phyloP scores from a whole-genome alignment of 1,140 invertebrate species.

The Druon quercuslanigerum region DNA sequence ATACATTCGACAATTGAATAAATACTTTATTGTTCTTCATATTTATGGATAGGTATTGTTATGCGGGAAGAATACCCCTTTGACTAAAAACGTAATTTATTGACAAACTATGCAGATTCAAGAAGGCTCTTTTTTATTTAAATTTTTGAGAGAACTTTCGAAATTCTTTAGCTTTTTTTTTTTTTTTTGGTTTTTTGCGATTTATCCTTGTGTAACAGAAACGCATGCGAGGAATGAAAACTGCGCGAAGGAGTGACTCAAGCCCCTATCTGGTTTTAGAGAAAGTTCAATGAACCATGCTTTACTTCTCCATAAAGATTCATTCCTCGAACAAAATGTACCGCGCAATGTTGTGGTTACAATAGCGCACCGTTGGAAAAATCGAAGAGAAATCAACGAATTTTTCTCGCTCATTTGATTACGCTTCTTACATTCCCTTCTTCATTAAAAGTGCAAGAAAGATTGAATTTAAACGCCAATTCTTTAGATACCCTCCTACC shows the following conservation, averaged over 20 bases:
- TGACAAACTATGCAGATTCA: constrained; percentile 35
- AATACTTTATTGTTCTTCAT: no score
- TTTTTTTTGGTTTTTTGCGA: constrained; percentile 42
- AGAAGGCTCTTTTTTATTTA: constrained; percentile 38
- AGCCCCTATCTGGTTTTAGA: constrained; percentile 60
- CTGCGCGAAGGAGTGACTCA: constrained; percentile 53
- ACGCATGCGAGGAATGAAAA: constrained; percentile 52
- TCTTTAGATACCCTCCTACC: no score
- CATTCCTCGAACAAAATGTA: constrained; percentile 57
- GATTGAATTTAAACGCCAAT: no score
- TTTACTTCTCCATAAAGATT: constrained; percentile 57
- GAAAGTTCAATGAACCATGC: constrained; percentile 60
- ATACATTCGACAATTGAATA: no score
- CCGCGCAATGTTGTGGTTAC: constrained; percentile 34
- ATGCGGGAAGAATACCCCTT: no score
- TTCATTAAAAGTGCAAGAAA: no score
- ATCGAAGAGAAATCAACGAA: constrained; percentile 17
- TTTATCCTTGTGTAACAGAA: constrained; percentile 60
- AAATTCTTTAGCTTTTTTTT: constrained; percentile 33
- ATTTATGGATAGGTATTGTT: no score
- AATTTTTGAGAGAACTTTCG: no score
- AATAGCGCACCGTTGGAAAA: constrained; percentile 2
- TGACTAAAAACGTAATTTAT: constrained; percentile 31
- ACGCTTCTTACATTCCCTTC: not conserved
- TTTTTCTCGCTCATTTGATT: not conserved